Base-by-base conservation (phyloP, 23 tunicate genomes). In the Trididemnum nubilum region DNA sequence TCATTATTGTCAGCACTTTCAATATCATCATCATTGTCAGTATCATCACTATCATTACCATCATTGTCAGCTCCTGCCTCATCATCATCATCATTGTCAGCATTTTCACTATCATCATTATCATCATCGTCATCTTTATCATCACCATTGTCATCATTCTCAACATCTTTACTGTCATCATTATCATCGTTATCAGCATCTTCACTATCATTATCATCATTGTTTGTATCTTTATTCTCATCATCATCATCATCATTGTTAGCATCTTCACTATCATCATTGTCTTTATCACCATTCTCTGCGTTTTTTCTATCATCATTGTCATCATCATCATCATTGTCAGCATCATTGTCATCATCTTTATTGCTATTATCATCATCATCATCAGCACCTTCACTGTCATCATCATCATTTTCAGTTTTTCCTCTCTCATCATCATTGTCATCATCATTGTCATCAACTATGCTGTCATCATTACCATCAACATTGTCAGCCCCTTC, bases 391-490 rank as follows among this genome's bases (percentile, higher is more conserved):
- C n/a, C 57, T 26, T 71, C 77, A 71, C 7, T 57, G 7, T 33
- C 77, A 71, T 25, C 77, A 71, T 71, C 57, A 31, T 33, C 57
- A 25, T 71, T 28, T 26, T 71, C 77, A 71, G 9, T 9, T 26
- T 71, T 22, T 31, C 57, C 49, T 26, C n/a, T 57, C 23, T 33
- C 23, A 12, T 33, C 73, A 64, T 66, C 83, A 65, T 79, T 71
- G 30, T 79, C 79, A 67, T 66, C 83, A 64, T 79, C 80, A 27
- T 79, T 67, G 15, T 64, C 37, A 64, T 60, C 36, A 64, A 65
- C 83, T 5, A 12, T 35, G 24, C 64, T 28, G 28, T 65, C 76
- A 61, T 31, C 76, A 79, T 65, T 33, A 32, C 19, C 34, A 27
- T 30, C 75, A 59, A 37, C 83, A 60, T 79, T 37, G 33, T 64